These are phyloP conservation scores for Danio albolineatus DNA, from an alignment of 2,797 vertebrate species.

Conservation along the genomic window DNA sequence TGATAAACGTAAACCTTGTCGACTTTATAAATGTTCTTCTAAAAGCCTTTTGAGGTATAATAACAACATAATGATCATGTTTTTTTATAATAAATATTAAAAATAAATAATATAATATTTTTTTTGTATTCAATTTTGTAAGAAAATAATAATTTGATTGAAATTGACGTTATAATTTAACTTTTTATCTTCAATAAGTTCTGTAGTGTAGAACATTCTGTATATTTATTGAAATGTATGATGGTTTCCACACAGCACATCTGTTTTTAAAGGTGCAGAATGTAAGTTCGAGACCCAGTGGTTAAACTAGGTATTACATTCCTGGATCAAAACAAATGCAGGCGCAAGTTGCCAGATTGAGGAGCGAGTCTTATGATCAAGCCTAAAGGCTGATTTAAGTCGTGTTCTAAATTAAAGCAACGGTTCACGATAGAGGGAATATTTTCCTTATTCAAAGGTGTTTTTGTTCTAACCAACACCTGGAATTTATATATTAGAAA, in stretches of 20 bases:
- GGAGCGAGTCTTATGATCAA: too few relatives aligned
- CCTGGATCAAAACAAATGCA: too few relatives aligned
- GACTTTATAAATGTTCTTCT: background rate
- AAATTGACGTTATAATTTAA: background rate
- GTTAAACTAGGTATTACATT: too few relatives aligned
- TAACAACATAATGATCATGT: background rate
- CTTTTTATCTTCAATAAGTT: background rate
- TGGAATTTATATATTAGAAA: too few relatives aligned
- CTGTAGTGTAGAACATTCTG: background rate
- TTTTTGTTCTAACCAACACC: too few relatives aligned
- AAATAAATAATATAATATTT: too few relatives aligned
- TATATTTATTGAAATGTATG: background rate
- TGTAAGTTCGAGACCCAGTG: too few relatives aligned
- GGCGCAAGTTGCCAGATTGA: too few relatives aligned
- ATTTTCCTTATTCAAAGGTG: too few relatives aligned
- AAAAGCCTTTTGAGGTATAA: background rate
- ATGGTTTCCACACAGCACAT: background rate
- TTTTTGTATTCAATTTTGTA: background rate
- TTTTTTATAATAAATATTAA: background rate
- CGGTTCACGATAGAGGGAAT: too few relatives aligned
- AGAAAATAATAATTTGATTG: background rate
- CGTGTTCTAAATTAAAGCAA: too few relatives aligned
- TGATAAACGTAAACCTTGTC: background rate
- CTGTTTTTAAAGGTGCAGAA: background rate
- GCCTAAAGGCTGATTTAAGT: too few relatives aligned